Evolutionary conservation across 2,797 vertebrate genomes (phyloP).

Genomic region (Gobio occitaniae): DNA sequence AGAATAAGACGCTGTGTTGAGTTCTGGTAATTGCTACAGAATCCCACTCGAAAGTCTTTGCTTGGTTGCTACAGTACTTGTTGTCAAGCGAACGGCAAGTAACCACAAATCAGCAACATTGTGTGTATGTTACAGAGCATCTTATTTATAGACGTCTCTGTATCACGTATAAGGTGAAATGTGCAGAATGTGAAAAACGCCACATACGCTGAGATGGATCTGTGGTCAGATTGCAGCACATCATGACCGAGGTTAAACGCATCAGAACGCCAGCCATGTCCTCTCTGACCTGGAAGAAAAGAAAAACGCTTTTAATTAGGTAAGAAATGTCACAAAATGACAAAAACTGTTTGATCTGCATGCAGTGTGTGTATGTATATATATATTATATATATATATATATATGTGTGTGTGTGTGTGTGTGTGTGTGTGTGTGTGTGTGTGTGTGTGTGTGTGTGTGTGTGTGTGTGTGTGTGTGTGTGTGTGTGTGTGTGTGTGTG

Average conservation of each 20-base stretch:
- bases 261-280: conserved; percentile 6
- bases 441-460: too few species aligned
- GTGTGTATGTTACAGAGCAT: not conserved
- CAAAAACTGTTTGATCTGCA: not conserved
- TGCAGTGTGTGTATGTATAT: not conserved
- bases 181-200: not conserved
- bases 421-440: too few species aligned
- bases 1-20: not conserved
- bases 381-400: too few species aligned
- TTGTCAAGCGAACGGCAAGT: not conserved
- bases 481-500: too few species aligned
- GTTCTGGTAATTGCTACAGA: not conserved
- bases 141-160: not conserved
- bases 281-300: not conserved
- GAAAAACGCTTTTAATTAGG: not conserved
- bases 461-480: too few species aligned
- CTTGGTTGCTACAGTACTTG: not conserved
- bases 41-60: not conserved
- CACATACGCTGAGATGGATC: conserved; percentile 43
- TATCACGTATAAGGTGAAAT: not conserved
- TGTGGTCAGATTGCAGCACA: conserved; percentile 31
- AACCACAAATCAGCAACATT: not conserved
- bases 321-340: not conserved
- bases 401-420: too few species aligned
- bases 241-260: not conserved